Base-by-base conservation (phyloP, 2,113 vertebrate genomes). In the Cranoglanis bouderius region DNA sequence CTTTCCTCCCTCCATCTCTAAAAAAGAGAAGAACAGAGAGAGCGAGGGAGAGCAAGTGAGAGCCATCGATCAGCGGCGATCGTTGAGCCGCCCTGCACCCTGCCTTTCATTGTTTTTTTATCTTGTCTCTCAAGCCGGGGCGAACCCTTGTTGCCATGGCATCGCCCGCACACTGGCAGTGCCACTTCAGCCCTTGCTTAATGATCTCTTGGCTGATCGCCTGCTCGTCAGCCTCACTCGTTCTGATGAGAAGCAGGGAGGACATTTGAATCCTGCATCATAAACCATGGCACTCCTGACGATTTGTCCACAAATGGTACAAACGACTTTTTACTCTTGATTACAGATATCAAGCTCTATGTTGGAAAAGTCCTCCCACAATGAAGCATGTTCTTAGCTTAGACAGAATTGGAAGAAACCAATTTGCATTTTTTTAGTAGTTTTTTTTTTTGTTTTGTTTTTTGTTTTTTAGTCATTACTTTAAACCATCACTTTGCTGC, bases 191-290 rank as follows among this genome's bases (percentile, higher is more conserved):
- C 94, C 95, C 94, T 94, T 95, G 95, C 95, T 95, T 96, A 96
- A 96, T 96, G 96, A 96, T 96, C 94, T 96, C 95, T 95, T 95
- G 95, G 95, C 96, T 96, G 95, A 95, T 95, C 94, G 95, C 95
- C 95, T 95, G 94, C 95, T 95, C 94, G 95, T 95, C 95, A 94
- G 94, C 93, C 92, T 93, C 93, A 93, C 94, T 93, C 92, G 91
- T 87, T 93, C 93, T 94, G 93, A 92, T 92, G 91, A 94, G 94
- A 95, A 90, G 91, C 91, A 91, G 92, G 92, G 91, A 93, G 93
- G 91, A 90, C 85, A 67, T 89, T 75, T 87, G 87, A 80, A 90
- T 85, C 51, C 83, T 40, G 86, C 87, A 88, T 75, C 85, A 82
- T 87, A 90, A 85, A 85, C 86, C 86, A 77, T 72, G 82, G 72